Evolutionary conservation across 2,888 invertebrate genomes (phyloP).

Genomic region (Chrysopilus asiliformis): DNA sequence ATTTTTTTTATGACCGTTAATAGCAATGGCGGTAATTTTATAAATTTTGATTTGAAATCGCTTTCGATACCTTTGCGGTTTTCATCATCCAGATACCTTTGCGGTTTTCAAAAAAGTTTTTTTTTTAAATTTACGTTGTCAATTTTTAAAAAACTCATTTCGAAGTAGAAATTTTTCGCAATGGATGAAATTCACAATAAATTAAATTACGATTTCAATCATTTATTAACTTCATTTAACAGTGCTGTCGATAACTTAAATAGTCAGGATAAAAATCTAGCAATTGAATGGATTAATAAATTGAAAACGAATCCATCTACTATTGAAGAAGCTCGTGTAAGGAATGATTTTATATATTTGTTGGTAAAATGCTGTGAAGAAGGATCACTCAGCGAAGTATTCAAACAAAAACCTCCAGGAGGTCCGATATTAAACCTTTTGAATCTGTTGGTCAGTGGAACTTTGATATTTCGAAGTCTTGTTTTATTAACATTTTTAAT

Average conservation of each 20-base stretch:
- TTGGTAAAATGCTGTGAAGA: slow-evolving; percentile 38
- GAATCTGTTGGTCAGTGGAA: slow-evolving; percentile 34
- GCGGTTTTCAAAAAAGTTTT: too few species aligned
- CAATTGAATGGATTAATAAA: slow-evolving; percentile 40
- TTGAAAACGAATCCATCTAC: slow-evolving; percentile 35
- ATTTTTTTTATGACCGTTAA: too few species aligned
- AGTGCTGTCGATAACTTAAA: slow-evolving; percentile 35
- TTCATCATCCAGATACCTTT: too few species aligned
- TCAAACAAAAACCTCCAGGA: slow-evolving; percentile 38
- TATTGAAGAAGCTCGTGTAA: slow-evolving; percentile 38
- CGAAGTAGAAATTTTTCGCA: too few species aligned
- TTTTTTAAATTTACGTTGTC: too few species aligned
- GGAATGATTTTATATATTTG: slow-evolving; percentile 42
- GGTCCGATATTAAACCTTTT: slow-evolving; percentile 35
- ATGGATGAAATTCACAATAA: slow-evolving; percentile 35
- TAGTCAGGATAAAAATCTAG: slow-evolving; percentile 30
- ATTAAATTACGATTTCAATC: slow-evolving; percentile 41
- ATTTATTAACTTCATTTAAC: slow-evolving; percentile 39
- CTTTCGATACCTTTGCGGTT: too few species aligned
- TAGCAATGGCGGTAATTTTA: too few species aligned
- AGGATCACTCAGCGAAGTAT: slow-evolving; percentile 38
- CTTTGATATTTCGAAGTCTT: too few species aligned
- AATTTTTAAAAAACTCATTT: too few species aligned
- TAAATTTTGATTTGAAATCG: too few species aligned
- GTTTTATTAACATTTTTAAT: too few species aligned